Evolutionary conservation across 2,113 vertebrate genomes (phyloP), one percentile per base, ranked within the genome.

Genomic region (Pseudopipra pipra): DNA sequence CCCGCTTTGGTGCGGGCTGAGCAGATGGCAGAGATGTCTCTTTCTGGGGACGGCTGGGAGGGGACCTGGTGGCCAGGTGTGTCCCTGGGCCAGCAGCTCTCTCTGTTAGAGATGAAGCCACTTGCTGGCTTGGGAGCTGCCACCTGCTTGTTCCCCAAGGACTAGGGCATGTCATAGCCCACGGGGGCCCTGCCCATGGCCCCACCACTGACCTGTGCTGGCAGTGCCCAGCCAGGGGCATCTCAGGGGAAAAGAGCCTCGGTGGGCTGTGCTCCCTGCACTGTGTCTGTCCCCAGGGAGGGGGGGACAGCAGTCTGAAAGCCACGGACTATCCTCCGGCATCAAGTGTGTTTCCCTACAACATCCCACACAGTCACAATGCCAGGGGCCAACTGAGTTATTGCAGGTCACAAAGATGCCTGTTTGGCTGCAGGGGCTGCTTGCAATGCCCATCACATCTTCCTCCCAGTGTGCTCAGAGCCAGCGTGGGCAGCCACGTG

Each of bases 91-190:
- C 76, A 89, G 55, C 80, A 55, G 55, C 27, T 62, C 8, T 82
- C 44, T 43, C 59, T 0, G 0, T 35, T 61, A 35, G 1, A 47
- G 51, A 18, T 11, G 35, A 52, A 80, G 55, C 31, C 6, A 0
- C 72, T 62, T n/a, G 23, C 59, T 31, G 23, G 66, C 77, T 37
- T 83, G 59, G 72, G 72, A 5, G 0, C 47, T 46, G 83, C 31
- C 52, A 23, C 41, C 49, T 9, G 22, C 27, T 71, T 41, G 47
- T 28, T 63, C 39, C 74, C 43, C 75, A 52, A 59, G 72, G 80
- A 18, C 47, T 3, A 28, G 37, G 37, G n/a, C 16, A 80, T 56
- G 41, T 51, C 1, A 1, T 61, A 93, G 68, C 67, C 55, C 9
- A 0, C 0, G 1, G 52, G 27, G 62, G 28, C 54, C 62, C 84